phyloP scores from a whole-genome alignment of 2,888 invertebrate genomes.

The Coleophora flavipennella region DNA sequence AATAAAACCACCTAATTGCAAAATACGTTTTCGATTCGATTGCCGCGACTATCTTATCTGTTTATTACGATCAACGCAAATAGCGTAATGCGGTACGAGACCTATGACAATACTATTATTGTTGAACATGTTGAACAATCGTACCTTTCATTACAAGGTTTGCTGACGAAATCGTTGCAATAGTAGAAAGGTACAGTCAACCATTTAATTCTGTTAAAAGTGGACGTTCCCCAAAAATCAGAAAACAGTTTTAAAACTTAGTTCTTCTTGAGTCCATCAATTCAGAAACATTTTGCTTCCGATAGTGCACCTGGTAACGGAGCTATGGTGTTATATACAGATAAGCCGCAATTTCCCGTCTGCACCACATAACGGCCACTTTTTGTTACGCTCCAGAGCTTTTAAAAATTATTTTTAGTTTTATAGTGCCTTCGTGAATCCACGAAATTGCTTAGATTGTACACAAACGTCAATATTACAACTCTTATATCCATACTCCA shows the following conservation, averaged over 20 bases:
- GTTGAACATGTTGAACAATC: conserved; percentile 27
- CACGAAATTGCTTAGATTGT: background rate
- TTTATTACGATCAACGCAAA: conserved; percentile 31
- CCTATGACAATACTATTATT: conserved; percentile 28
- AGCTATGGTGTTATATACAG: conserved; percentile 6
- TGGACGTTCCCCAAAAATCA: too few relatives aligned
- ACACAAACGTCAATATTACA: background rate
- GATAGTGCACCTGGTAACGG: background rate
- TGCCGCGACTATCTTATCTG: conserved; percentile 29
- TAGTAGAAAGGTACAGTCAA: too few relatives aligned
- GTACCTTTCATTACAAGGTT: conserved; percentile 11
- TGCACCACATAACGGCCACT: conserved; percentile 4
- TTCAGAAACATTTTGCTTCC: too few relatives aligned
- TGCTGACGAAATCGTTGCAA: background rate
- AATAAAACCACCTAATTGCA: too few relatives aligned
- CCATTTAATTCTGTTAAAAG: too few relatives aligned
- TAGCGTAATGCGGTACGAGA: conserved; percentile 25
- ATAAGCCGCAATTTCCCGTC: conserved; percentile 5
- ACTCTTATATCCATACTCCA: too few relatives aligned
- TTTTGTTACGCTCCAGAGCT: background rate
- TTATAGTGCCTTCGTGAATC: background rate
- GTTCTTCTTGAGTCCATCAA: too few relatives aligned
- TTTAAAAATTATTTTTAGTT: background rate
- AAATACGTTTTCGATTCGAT: too few relatives aligned
- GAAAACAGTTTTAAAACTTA: too few relatives aligned